Evolutionary conservation across 2,113 vertebrate species (phyloP), one percentile per base, ranked within the genome.

Genomic region (Eclectus roratus): DNA sequence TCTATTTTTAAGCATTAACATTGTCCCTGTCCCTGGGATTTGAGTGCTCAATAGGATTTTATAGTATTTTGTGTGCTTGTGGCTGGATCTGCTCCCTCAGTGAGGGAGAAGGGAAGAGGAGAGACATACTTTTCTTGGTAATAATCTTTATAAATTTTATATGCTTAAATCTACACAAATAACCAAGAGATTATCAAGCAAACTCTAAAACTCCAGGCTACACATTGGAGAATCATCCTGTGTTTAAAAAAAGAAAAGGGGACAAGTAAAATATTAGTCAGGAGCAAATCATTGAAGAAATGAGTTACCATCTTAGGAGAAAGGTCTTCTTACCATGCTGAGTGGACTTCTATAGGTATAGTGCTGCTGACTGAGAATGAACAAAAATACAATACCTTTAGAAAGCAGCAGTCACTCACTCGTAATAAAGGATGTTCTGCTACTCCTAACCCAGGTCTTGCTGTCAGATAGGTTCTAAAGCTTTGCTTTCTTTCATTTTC

Each of bases 401-500:
- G 33, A 84, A 94, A 81, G 78, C 37, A 80, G 29, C 68, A 71
- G 90, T 53, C 70, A 25, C 39, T 93, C 50, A 39, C 29, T 49
- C 5, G 9, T 79, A 56, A 80, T 80, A 53, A 79, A 91, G 65
- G 56, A 49, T 15, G 27, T 63, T 93, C 73, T 84, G 93, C 65
- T 81, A 73, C 85, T 85, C 64, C 53, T 86, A 94, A 81, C 69
- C 61, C 53, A 76, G 81, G 47, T 79, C 60, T 74, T 52, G 61
- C 53, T 81, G 87, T 93, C 73, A 52, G 60, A 96, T 56, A 25
- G 2, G 4, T 49, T 90, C 46, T 72, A 58, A 68, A 88, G 63
- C 83, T 92, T 81, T 72, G n/a, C 90, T 84, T 80, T 52, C 50
- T 61, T 89, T 78, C 39, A 63, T 88, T 94, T 96, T 60, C 55